Conservation (phyloP, 2,797 vertebrate species). For the Coendou prehensilis region DNA sequence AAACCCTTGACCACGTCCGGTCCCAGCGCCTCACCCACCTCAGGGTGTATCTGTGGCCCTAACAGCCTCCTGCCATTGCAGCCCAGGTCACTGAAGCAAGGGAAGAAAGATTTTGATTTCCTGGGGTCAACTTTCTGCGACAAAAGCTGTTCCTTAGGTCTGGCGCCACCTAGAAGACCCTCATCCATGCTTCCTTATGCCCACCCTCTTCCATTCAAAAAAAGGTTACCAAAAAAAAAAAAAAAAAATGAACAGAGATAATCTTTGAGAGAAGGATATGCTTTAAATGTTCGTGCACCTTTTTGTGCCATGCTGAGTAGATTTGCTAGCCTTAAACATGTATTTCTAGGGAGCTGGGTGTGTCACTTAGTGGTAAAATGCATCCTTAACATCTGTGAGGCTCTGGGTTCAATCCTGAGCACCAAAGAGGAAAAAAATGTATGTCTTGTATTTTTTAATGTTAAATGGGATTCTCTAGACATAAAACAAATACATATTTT, state of each 20-base stretch:
- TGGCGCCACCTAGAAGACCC: neutral
- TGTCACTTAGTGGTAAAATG: neutral
- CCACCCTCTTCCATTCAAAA: neutral
- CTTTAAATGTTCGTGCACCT: neutral
- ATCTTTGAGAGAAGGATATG: neutral
- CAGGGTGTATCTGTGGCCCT: rapidly evolving
- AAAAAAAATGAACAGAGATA: neutral
- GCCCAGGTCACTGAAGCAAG: neutral
- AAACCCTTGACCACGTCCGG: neutral
- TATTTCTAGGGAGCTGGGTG: neutral
- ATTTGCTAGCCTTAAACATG: slow-evolving; percentile 19
- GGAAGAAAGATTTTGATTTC: neutral
- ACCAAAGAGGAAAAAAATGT: neutral
- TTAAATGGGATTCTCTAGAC: neutral
- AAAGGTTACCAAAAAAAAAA: slow-evolving; percentile 11
- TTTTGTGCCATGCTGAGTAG: neutral
- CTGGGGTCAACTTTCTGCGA: neutral
- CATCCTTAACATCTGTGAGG: neutral
- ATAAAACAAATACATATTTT: slow-evolving; percentile 19
- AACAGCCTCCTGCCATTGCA: neutral
- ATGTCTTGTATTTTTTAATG: neutral
- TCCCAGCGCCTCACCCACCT: too few species aligned
- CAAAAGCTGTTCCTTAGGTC: neutral
- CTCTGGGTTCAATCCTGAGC: neutral
- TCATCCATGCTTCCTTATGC: neutral